Percentiles rank a stretch among this genome's conserved stretches.
Evolutionary conservation across 1,140 invertebrate species (phyloP).

Genomic region (Muscidifurax raptorellus): DNA sequence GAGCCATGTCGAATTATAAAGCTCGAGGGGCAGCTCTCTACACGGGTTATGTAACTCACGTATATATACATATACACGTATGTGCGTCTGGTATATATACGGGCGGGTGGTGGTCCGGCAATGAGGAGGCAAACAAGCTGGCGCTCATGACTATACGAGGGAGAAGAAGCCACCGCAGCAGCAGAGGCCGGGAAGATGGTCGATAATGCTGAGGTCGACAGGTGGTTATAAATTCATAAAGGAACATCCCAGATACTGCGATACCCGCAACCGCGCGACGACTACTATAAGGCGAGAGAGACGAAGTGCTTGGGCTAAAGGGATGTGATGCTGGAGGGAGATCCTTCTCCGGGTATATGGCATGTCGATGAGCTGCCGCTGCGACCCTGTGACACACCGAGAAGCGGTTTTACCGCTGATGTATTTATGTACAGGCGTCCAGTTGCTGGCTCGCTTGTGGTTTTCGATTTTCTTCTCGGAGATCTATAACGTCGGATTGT

Average conservation of each 20-base stretch:
- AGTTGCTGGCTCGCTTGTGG: too few species aligned
- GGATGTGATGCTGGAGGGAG: neutral
- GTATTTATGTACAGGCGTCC: neutral
- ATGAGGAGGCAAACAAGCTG: neutral
- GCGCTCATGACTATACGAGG: neutral
- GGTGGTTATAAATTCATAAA: constrained; percentile 52
- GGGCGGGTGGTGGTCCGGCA: neutral
- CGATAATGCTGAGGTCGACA: constrained; percentile 43
- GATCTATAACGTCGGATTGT: too few species aligned
- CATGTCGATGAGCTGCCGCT: neutral
- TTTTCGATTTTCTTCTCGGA: too few species aligned
- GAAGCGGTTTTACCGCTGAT: neutral
- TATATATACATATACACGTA: neutral
- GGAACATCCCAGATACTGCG: constrained; percentile 20
- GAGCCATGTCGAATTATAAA: constrained; percentile 1
- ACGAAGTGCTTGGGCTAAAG: neutral
- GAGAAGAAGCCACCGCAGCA: neutral
- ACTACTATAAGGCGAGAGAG: neutral
- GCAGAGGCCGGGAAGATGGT: constrained; percentile 22
- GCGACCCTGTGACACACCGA: constrained; percentile 1
- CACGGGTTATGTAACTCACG: neutral
- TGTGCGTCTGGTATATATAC: neutral
- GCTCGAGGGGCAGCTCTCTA: neutral
- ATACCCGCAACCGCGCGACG: constrained; percentile 6
- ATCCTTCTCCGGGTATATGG: neutral